A percentile compares a stretch with the other conserved stretches of the same genome.
Evolutionary conservation across 2,797 vertebrate genomes (phyloP).

Genomic region (Macropodus opercularis): DNA sequence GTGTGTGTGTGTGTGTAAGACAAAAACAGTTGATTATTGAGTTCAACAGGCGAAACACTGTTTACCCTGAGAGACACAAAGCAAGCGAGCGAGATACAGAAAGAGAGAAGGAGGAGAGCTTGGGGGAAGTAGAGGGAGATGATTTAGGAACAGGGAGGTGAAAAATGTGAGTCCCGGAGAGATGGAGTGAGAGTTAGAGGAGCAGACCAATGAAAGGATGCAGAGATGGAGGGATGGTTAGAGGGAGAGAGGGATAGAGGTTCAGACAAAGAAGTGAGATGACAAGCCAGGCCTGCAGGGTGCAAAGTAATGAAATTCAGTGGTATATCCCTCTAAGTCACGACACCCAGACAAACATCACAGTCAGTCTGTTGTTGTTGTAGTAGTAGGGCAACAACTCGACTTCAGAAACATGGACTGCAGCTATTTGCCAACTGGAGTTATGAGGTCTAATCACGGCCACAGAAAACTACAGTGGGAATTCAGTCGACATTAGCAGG

Average conservation of each 20-base stretch:
- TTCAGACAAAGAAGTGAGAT: conserved; percentile 77
- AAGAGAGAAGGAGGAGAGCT: conserved; percentile 48
- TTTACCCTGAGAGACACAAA: conserved; percentile 76
- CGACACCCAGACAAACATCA: conserved; percentile 76
- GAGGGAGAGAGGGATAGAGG: conserved; percentile 45
- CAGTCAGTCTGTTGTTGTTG: conserved; percentile 68
- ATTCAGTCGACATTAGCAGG: conserved; percentile 58
- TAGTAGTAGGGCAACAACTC: conserved; percentile 61
- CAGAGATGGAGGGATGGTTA: conserved; percentile 64
- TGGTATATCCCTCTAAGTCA: conserved; percentile 70
- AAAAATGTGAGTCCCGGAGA: conserved; percentile 70
- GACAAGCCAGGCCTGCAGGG: conserved; percentile 73
- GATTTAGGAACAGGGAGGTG: conserved; percentile 72
- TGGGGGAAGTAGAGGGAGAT: conserved; percentile 52
- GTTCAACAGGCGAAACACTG: conserved; percentile 79
- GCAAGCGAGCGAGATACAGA: conserved; percentile 44
- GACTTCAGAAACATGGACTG: conserved; percentile 74
- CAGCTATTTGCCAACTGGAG: conserved; percentile 74
- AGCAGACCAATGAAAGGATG: conserved; percentile 54
- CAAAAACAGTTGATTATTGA: conserved; percentile 74
- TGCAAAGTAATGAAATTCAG: conserved; percentile 75
- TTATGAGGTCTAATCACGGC: conserved; percentile 67
- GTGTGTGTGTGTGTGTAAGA: conserved; percentile 28
- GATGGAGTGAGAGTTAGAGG: conserved; percentile 53
- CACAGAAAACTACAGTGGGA: conserved; percentile 31